A percentile compares a stretch with the other conserved stretches of the same genome.
Evolutionary conservation across 2,888 invertebrate species (phyloP).

Genomic region (Aporophyla lueneburgensis): DNA sequence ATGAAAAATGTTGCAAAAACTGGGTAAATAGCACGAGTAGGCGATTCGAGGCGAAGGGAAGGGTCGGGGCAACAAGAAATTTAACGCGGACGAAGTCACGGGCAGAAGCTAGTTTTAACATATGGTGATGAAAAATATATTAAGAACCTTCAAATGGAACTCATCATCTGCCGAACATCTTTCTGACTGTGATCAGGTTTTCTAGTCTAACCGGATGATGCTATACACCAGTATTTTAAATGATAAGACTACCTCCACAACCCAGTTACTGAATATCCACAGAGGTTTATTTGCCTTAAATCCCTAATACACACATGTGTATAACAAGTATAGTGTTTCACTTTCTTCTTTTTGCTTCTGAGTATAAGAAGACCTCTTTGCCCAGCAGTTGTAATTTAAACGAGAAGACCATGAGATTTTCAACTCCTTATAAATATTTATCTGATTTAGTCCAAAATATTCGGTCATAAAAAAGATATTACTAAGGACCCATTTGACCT

Average conservation of each 20-base stretch:
- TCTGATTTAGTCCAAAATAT: not conserved
- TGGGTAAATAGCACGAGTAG: too few species aligned
- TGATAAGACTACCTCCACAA: not conserved
- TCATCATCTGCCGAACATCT: not conserved
- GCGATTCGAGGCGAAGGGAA: too few species aligned
- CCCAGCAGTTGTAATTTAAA: not conserved
- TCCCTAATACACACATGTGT: not conserved
- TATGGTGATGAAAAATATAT: not conserved
- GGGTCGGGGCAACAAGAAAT: too few species aligned
- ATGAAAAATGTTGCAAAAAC: too few species aligned
- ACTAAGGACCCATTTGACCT: slow-evolving; percentile 16
- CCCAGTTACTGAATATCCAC: not conserved
- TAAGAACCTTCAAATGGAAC: too few species aligned
- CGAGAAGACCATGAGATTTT: too few species aligned
- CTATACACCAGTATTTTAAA: not conserved
- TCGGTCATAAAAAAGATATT: not conserved
- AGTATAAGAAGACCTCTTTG: not conserved
- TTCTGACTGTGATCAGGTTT: not conserved
- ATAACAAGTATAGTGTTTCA: not conserved
- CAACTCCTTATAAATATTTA: not conserved
- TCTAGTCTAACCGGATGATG: not conserved
- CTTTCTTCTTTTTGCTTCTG: not conserved
- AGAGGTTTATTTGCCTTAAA: not conserved
- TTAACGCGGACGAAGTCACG: too few species aligned
- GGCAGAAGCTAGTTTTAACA: too few species aligned